Evolutionary conservation across 2,113 vertebrate genomes (phyloP), one percentile per base, ranked within the genome.

Genomic region (Microtus richardsoni): DNA sequence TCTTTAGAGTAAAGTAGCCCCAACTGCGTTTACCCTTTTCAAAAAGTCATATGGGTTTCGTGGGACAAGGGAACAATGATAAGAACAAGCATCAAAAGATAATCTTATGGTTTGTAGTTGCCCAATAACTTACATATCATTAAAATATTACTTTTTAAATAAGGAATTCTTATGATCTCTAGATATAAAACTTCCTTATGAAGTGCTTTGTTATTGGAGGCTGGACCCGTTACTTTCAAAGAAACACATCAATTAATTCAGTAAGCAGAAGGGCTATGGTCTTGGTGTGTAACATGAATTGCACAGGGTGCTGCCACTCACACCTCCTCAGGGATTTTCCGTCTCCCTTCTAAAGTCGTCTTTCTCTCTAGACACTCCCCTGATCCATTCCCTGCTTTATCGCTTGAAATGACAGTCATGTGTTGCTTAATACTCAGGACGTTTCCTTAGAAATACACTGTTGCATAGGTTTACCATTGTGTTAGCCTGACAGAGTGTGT

Each of bases 141-240:
- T 88, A 75, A 83, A 62, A 90, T 47, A 19, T 47, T 84, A 66
- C 62, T 36, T 33, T 64, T 44, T 19, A 14, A 14, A 71, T 39
- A n/a, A 66, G 52, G 47, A 89, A 80, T 22, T 10, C 41, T 90
- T 71, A 58, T 60, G 52, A 82, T 89, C 17, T 47, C 13, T 71
- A 85, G 36, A 91, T 75, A 88, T 88, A 88, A 93, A 93, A 88
- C 54, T 19, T 62, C 62, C 22, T 83, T 47, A 21, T 88, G 54
- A 41, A 21, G 28, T 49, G n/a, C 49, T 62, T 70, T 88, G 17
- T 80, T 68, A 92, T 74, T 92, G 58, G 92, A 49, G 10, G 2
- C 33, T 60, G 7, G 58, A 10, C 17, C 22, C 58, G 64, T 66
- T 36, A 3, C 21, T 89, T 36, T 47, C 26, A 14, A 89, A 80